phyloP scores from a whole-genome alignment of 1,140 invertebrate species.

The Galleria mellonella region DNA sequence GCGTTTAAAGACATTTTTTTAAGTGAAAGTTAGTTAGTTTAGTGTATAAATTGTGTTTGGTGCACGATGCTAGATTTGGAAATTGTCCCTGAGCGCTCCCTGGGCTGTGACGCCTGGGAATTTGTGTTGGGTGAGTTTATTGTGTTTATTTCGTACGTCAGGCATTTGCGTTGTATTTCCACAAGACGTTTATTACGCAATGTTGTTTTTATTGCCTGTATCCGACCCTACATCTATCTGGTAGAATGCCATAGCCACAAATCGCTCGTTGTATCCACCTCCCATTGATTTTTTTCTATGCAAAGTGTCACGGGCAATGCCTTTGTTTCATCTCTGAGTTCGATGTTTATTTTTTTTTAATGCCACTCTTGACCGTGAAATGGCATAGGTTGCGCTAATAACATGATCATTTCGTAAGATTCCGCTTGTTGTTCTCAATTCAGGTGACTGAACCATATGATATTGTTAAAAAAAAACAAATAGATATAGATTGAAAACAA shows the following conservation, averaged over 20 bases:
- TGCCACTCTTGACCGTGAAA: slow-evolving; percentile 69
- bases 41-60: slow-evolving; percentile 54
- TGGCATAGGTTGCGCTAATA: slow-evolving; percentile 40
- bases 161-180: slow-evolving; percentile 71
- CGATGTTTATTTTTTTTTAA: slow-evolving; percentile 64
- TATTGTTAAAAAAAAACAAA: too few species aligned
- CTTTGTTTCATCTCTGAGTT: slow-evolving; percentile 51
- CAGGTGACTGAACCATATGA: too few species aligned
- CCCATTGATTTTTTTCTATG: slow-evolving; percentile 56
- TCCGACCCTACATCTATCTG: slow-evolving; percentile 2
- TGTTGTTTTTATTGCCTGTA: slow-evolving; percentile 25
- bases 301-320: slow-evolving; percentile 30
- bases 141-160: slow-evolving; percentile 67
- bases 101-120: slow-evolving; percentile 98
- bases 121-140: slow-evolving; percentile 92
- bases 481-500: too few species aligned
- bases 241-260: not conserved
- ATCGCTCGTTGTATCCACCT: slow-evolving; percentile 2
- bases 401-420: slow-evolving; percentile 22
- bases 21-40: slow-evolving; percentile 67
- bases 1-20: slow-evolving; percentile 50
- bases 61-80: slow-evolving; percentile 94
- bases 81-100: slow-evolving; percentile 94
- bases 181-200: slow-evolving; percentile 62
- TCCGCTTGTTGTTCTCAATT: too few species aligned